These are phyloP conservation scores for Lutjanus erythropterus DNA, from an alignment of 2,113 vertebrate species.

Conservation along the genomic window DNA sequence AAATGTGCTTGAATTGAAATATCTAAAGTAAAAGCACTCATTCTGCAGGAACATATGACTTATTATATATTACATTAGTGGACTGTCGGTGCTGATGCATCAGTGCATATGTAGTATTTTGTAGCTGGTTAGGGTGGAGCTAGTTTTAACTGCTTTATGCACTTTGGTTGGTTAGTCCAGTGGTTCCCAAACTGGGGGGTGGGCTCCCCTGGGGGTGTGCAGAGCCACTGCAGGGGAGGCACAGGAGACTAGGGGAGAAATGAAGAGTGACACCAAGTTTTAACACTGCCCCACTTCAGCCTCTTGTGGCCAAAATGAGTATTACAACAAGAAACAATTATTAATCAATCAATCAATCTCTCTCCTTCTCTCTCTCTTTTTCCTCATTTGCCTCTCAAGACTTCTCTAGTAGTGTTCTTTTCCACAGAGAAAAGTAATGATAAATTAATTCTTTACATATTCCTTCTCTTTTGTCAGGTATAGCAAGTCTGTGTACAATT, in stretches of 20 bases:
- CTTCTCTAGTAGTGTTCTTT: too few species aligned
- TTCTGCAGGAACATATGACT: not conserved
- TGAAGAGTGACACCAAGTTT: too few species aligned
- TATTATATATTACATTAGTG: not conserved
- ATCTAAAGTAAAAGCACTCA: not conserved
- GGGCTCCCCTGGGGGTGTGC: too few species aligned
- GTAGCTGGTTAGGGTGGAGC: not conserved
- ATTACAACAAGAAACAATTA: too few species aligned
- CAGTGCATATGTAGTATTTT: not conserved
- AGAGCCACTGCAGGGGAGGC: too few species aligned
- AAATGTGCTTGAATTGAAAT: not conserved
- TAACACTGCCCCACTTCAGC: too few species aligned
- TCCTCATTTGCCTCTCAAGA: too few species aligned
- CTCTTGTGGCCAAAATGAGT: too few species aligned
- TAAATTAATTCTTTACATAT: not conserved
- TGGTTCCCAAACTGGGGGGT: not conserved
- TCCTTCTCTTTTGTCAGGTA: conserved; percentile 69
- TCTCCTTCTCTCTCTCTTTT: too few species aligned
- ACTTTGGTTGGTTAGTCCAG: not conserved
- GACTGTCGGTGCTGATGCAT: not conserved
- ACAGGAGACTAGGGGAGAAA: too few species aligned
- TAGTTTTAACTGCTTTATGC: not conserved
- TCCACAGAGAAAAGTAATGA: not conserved
- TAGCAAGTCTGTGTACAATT: conserved; percentile 83
- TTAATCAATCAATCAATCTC: too few species aligned